These are phyloP conservation scores for Miltochrista miniata DNA, from an alignment of 2,888 invertebrate genomes.

Conservation along the genomic window DNA sequence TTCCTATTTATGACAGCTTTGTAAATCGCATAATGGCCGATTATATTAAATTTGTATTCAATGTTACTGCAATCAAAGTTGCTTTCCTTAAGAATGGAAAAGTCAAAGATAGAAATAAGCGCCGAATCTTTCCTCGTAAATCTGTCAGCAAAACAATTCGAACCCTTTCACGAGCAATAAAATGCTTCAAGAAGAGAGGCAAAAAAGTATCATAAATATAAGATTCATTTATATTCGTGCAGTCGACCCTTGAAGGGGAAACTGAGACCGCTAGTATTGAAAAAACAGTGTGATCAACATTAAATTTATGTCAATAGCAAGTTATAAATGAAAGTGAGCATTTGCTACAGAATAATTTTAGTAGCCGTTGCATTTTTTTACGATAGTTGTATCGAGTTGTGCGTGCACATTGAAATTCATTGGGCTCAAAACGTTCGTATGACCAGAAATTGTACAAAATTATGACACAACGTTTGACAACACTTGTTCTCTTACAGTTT, in stretches of 20 bases:
- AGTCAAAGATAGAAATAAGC: conserved; percentile 75
- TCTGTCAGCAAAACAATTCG: conserved; percentile 82
- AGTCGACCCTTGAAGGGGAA: conserved; percentile 66
- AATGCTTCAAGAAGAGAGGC: conserved; percentile 76
- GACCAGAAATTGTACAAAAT: too few relatives aligned
- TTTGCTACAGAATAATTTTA: conserved; percentile 23
- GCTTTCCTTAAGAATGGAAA: conserved; percentile 58
- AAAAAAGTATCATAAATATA: conserved; percentile 81
- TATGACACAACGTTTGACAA: too few relatives aligned
- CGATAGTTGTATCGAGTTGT: not conserved
- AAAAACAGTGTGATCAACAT: conserved; percentile 55
- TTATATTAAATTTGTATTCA: conserved; percentile 51
- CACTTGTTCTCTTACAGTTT: too few relatives aligned
- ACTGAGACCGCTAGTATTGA: conserved; percentile 58
- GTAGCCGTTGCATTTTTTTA: conserved; percentile 6
- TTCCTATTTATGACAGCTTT: conserved; percentile 24
- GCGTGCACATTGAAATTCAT: not conserved
- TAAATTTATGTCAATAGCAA: conserved; percentile 35
- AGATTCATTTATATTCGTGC: conserved; percentile 83
- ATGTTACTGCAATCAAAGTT: conserved; percentile 51
- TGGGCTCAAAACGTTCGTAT: not conserved
- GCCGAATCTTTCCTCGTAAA: conserved; percentile 81
- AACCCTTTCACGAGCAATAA: conserved; percentile 83
- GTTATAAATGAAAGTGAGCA: conserved; percentile 25
- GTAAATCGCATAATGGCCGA: conserved; percentile 45